Percentiles rank a stretch among this genome's conserved stretches.
These are phyloP conservation scores for Bedellia somnulentella DNA, from an alignment of 2,888 invertebrate genomes.

Conservation along the genomic window DNA sequence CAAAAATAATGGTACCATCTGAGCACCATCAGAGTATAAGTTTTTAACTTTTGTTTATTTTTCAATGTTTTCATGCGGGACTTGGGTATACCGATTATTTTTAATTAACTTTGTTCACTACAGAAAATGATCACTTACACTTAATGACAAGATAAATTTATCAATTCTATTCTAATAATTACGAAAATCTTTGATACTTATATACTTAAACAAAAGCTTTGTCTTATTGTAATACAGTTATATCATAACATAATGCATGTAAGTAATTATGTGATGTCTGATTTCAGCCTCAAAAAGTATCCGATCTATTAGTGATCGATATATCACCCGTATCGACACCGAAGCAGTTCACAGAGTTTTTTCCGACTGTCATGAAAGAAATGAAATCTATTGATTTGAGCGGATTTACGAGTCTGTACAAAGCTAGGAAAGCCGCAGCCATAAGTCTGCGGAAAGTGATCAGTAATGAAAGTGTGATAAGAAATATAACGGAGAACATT, in stretches of 20 bases:
- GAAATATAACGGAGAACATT: too few species aligned
- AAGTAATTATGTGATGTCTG: constrained; percentile 3
- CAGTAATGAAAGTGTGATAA: constrained; percentile 62
- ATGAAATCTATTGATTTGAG: constrained; percentile 29
- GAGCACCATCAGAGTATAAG: too few species aligned
- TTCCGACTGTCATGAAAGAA: constrained; percentile 63
- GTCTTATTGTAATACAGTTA: neutral
- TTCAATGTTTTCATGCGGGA: too few species aligned
- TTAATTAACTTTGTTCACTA: too few species aligned
- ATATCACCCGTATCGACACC: constrained; percentile 64
- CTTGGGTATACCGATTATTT: too few species aligned
- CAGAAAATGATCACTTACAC: too few species aligned
- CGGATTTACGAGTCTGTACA: constrained; percentile 16
- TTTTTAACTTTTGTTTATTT: too few species aligned
- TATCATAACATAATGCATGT: neutral
- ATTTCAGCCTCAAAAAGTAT: constrained; percentile 57
- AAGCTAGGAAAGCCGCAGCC: constrained; percentile 20
- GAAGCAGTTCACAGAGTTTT: constrained; percentile 44
- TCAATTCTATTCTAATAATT: too few species aligned
- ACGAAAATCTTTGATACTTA: too few species aligned
- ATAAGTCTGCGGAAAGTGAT: constrained; percentile 19
- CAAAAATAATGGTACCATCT: too few species aligned
- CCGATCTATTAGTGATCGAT: constrained; percentile 67
- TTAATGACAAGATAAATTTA: too few species aligned
- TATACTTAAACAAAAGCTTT: too few species aligned